Evolutionary conservation across 2,797 vertebrate genomes (phyloP).

Genomic region (Anguilla anguilla): DNA sequence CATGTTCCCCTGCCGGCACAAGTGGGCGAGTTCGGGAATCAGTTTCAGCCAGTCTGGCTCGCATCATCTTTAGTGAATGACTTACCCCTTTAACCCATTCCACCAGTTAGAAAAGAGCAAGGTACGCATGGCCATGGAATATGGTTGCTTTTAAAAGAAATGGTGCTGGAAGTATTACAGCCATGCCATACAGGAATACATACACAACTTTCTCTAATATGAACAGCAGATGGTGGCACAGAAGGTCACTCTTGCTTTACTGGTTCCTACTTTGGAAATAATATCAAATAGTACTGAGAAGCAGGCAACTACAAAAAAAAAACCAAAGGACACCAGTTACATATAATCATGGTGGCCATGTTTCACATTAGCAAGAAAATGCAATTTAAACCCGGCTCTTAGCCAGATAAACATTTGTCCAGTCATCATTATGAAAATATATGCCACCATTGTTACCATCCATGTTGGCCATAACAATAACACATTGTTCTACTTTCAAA

Average conservation of each 20-base stretch:
- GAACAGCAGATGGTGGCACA: background rate
- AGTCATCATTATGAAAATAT: background rate
- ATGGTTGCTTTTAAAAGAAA: background rate
- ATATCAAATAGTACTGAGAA: background rate
- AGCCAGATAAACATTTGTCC: background rate
- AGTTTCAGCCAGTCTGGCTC: background rate
- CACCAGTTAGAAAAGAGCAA: background rate
- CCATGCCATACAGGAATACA: background rate
- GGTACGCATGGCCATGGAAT: background rate
- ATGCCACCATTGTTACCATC: background rate
- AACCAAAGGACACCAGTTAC: background rate
- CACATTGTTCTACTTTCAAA: background rate
- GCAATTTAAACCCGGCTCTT: background rate
- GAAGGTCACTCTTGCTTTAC: background rate
- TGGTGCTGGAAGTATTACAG: background rate
- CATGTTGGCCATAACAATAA: no score
- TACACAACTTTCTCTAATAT: background rate
- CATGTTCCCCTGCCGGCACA: background rate
- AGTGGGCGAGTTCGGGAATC: conserved; percentile 22
- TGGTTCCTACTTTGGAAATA: background rate
- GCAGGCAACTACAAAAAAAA: conserved; percentile 2
- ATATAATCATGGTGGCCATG: background rate
- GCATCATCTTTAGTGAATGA: background rate
- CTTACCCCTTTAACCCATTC: conserved; percentile 13
- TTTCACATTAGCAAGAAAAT: background rate